These are phyloP conservation scores for Pteruthius melanotis DNA, from an alignment of 2,113 vertebrate species.

Conservation along the genomic window DNA sequence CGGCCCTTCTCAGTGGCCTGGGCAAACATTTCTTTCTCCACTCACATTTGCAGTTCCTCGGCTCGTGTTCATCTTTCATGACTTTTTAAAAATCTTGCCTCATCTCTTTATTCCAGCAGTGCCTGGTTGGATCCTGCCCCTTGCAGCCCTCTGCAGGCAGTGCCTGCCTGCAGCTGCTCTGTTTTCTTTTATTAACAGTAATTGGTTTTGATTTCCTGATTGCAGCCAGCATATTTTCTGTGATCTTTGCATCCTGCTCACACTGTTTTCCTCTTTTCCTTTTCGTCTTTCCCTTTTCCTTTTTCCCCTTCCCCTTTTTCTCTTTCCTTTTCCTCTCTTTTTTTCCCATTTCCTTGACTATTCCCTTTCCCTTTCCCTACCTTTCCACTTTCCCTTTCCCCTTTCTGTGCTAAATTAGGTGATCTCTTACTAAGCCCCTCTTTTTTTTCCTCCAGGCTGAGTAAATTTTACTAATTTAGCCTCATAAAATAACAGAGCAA, in stretches of 20 bases:
- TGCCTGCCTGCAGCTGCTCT: not conserved
- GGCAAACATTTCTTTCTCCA: rapidly evolving
- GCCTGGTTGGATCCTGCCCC: not conserved
- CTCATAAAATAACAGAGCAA: conserved; percentile 62
- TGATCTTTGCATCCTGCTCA: not conserved
- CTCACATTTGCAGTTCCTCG: not conserved
- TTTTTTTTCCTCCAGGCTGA: not conserved
- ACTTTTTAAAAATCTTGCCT: not conserved
- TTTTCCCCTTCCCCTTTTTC: not conserved
- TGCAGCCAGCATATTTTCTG: not conserved
- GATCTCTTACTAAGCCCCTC: conserved; percentile 59
- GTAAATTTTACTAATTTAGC: conserved; percentile 43
- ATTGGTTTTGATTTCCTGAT: not conserved
- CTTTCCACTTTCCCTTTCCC: not conserved
- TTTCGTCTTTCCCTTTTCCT: too few species aligned
- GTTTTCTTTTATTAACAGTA: not conserved
- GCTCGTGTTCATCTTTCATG: not conserved
- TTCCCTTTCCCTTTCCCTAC: not conserved
- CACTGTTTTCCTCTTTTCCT: not conserved
- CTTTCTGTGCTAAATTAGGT: conserved; percentile 60
- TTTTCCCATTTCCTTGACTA: not conserved
- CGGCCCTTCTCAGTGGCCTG: rapidly evolving
- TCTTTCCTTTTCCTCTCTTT: not conserved
- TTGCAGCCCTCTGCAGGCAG: not conserved
- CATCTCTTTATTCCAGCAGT: not conserved